Evolutionary conservation across 2,113 vertebrate genomes (phyloP).

Genomic region (Vicugna pacos): DNA sequence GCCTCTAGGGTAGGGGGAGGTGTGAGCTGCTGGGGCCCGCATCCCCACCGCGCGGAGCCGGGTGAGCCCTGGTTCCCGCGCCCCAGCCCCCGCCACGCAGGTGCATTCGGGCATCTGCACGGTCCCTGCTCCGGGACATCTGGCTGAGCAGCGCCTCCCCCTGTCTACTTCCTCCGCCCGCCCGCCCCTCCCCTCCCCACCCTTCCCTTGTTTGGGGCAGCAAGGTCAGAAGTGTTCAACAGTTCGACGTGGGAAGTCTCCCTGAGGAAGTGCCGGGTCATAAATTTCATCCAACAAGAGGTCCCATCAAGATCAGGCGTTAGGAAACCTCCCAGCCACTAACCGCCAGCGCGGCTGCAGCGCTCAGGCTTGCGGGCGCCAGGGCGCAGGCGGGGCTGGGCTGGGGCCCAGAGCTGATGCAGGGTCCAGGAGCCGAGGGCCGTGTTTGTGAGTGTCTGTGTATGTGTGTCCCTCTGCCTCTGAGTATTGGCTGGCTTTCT

Average conservation of each 20-base stretch:
- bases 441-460: neutral
- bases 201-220: constrained; percentile 85
- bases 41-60: constrained; percentile 74
- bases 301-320: constrained; percentile 83
- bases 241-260: constrained; percentile 91
- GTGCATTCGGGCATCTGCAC: constrained; percentile 85
- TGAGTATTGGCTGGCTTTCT: neutral
- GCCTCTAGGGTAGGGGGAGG: constrained; percentile 81
- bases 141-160: constrained; percentile 81
- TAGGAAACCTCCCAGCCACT: constrained; percentile 84
- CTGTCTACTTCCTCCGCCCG: neutral
- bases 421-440: rapidly evolving
- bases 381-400: neutral
- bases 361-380: neutral
- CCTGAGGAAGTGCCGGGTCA: constrained; percentile 88
- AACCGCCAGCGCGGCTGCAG: neutral
- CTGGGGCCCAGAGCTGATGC: neutral
- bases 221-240: constrained; percentile 88
- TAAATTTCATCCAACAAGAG: constrained; percentile 90
- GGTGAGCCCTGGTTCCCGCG: constrained; percentile 81
- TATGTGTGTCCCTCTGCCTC: neutral
- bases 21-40: constrained; percentile 83
- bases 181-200: constrained; percentile 71
- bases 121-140: constrained; percentile 87
- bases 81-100: constrained; percentile 80